Conservation (phyloP, 2,888 invertebrate species). For the Eupithecia centaureata region DNA sequence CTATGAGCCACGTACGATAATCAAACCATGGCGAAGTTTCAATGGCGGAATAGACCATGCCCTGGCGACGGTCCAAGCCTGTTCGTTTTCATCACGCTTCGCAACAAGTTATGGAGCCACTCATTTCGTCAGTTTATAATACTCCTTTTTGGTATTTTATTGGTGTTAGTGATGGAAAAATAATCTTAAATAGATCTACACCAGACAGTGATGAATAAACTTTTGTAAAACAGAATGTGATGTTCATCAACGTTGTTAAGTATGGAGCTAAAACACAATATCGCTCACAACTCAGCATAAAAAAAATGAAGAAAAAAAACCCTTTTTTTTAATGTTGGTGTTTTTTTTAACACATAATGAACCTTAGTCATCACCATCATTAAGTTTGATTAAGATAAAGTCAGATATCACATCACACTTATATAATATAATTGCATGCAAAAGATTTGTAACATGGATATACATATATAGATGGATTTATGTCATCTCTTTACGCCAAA, state of each 20-base stretch:
- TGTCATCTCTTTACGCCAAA: no score
- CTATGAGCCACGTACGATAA: slow-evolving; percentile 42
- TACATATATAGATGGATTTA: no score
- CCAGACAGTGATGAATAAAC: neutral
- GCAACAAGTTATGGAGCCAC: slow-evolving; percentile 68
- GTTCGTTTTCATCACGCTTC: slow-evolving; percentile 62
- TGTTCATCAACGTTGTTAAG: neutral
- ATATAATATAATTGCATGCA: no score
- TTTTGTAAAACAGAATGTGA: neutral
- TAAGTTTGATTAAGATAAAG: no score
- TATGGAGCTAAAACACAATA: neutral
- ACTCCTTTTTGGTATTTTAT: neutral
- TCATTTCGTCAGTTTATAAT: slow-evolving; percentile 28
- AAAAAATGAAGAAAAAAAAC: no score
- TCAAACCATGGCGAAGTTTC: slow-evolving; percentile 55
- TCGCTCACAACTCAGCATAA: no score
- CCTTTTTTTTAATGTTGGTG: no score
- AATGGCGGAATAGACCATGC: slow-evolving; percentile 46
- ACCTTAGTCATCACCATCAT: no score
- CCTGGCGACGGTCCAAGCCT: slow-evolving; percentile 63
- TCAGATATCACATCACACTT: no score
- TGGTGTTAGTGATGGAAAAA: neutral
- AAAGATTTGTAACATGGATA: no score
- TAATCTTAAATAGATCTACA: neutral
- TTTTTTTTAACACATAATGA: no score